phyloP scores from a whole-genome alignment of 2,797 vertebrate genomes.

The Pantherophis vulpinus region DNA sequence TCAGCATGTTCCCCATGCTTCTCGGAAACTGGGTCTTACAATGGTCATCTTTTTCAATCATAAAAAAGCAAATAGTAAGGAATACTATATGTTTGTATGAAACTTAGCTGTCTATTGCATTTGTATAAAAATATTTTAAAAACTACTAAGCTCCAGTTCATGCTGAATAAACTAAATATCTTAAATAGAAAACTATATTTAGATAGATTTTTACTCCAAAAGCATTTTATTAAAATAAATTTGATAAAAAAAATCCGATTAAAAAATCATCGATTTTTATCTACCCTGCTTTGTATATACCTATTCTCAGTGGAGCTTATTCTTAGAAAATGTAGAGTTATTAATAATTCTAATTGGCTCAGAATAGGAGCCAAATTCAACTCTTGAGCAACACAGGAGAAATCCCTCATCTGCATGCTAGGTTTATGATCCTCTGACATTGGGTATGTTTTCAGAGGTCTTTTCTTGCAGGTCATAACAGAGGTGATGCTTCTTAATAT shows the following conservation, averaged over 20 bases:
- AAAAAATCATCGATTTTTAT: too few relatives aligned
- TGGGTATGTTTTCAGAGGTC: background rate
- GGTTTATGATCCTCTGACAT: background rate
- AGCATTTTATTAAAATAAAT: too few relatives aligned
- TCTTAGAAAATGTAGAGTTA: background rate
- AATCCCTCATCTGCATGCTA: background rate
- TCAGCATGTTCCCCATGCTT: background rate
- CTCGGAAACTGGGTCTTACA: background rate
- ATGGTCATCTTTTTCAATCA: background rate
- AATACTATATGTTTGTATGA: background rate
- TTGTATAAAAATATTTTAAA: background rate
- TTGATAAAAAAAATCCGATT: too few relatives aligned
- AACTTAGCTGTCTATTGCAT: background rate
- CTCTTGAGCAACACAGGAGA: background rate
- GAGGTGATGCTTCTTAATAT: background rate
- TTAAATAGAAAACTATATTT: too few relatives aligned
- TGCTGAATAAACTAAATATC: too few relatives aligned
- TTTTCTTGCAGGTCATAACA: background rate
- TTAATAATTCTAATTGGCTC: background rate
- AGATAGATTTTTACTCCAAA: too few relatives aligned
- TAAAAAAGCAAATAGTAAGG: background rate
- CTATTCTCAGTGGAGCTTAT: background rate
- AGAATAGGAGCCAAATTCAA: background rate
- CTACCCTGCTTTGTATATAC: background rate
- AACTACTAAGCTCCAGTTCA: background rate